phyloP scores from a whole-genome alignment of 2,888 invertebrate species.

The Stenichneumon culpator region DNA sequence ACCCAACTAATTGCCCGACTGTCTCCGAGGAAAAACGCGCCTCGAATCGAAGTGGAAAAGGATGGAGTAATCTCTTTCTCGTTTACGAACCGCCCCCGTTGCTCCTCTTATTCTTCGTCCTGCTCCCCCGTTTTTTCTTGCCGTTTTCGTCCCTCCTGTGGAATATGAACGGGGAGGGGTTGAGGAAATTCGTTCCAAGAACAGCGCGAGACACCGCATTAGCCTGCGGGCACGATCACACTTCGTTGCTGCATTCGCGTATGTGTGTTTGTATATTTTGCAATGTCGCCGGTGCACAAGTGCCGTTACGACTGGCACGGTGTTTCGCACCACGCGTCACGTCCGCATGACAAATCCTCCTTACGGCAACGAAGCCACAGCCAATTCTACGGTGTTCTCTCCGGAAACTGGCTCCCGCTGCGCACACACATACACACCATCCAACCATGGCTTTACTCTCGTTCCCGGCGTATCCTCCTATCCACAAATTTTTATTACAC shows the following conservation, averaged over 20 bases:
- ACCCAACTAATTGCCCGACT: conserved; percentile 51
- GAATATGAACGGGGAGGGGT: not conserved
- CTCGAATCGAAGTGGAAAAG: conserved; percentile 60
- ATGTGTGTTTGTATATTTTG: not conserved
- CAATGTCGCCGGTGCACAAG: conserved; percentile 20
- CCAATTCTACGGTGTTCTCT: conserved; percentile 66
- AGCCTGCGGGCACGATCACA: conserved; percentile 33
- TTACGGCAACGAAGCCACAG: conserved; percentile 66
- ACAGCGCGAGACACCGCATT: conserved; percentile 24
- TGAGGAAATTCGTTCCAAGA: conserved; percentile 42
- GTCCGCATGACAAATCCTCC: conserved; percentile 80
- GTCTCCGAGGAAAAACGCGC: conserved; percentile 33
- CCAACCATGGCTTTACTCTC: conserved; percentile 34
- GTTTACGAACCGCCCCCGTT: conserved; percentile 40
- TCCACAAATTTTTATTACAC: conserved; percentile 26
- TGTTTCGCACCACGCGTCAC: conserved; percentile 74
- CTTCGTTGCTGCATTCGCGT: not conserved
- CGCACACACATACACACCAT: conserved; percentile 1
- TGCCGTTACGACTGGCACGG: conserved; percentile 39
- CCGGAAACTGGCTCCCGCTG: not conserved
- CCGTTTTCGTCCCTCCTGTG: not conserved
- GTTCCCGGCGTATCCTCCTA: conserved; percentile 13
- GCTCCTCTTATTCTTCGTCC: conserved; percentile 28
- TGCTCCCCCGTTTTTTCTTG: conserved; percentile 35
- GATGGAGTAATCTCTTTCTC: conserved; percentile 62